These are phyloP conservation scores for Globia sparganii DNA, from an alignment of 2,888 invertebrate genomes.

Conservation along the genomic window DNA sequence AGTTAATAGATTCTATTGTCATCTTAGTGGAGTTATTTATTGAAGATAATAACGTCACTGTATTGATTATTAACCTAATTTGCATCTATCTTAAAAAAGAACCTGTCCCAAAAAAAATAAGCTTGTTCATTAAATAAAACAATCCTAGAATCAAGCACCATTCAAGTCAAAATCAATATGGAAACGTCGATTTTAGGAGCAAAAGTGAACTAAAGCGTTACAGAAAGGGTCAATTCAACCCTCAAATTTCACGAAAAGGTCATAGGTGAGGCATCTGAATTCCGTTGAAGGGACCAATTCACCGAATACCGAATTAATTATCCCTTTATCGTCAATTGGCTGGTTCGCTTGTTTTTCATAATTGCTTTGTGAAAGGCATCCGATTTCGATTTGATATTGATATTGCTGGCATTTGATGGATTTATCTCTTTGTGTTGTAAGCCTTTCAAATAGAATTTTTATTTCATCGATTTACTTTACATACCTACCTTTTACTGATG, in stretches of 20 bases:
- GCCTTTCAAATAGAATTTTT: neutral
- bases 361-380: conserved; percentile 50
- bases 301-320: conserved; percentile 43
- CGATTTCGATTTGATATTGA: conserved; percentile 32
- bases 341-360: conserved; percentile 33
- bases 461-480: neutral
- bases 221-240: conserved; percentile 32
- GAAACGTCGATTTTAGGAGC: conserved; percentile 36
- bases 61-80: neutral
- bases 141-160: neutral
- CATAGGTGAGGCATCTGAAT: conserved; percentile 48
- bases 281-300: conserved; percentile 28
- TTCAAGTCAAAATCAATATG: conserved; percentile 22
- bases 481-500: neutral
- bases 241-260: conserved; percentile 51
- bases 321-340: conserved; percentile 26
- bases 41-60: conserved; percentile 2
- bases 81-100: neutral
- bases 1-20: conserved; percentile 29
- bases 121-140: neutral
- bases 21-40: conserved; percentile 6
- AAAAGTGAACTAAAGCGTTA: conserved; percentile 40
- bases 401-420: conserved; percentile 22
- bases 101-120: neutral
- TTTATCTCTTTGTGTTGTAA: conserved; percentile 27